Base-by-base conservation (phyloP, 2,888 invertebrate species). In the Digitonthophagus gazella region DNA sequence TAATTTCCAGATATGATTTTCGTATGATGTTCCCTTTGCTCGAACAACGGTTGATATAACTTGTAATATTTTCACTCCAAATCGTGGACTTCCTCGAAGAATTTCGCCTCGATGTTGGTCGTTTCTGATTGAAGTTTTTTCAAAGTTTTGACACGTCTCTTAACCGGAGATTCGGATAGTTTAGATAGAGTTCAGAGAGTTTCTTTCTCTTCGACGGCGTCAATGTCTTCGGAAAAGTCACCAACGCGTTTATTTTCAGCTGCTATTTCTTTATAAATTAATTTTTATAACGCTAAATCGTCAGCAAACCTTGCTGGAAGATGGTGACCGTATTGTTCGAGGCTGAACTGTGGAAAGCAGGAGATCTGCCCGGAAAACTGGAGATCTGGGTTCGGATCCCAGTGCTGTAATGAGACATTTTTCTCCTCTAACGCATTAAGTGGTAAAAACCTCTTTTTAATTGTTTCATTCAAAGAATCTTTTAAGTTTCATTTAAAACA, bases 41-140 rank as follows among this genome's bases (percentile, higher is more conserved):
- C 92, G 83, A 92, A 93, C 58, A 93, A 82, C 1, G 92, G 91
- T 69, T 88, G 87, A 83, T 93, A 96, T 74, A 91, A 83, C 75
- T 89, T 88, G 78, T 93, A 92, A 82, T 95, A 97, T 83, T 93
- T 93, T 85, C 93, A 92, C 84, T 99, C 98, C 66, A 99, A 86
- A 16, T 90, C 90, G 80, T 98, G 97, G 56, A 99, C 93, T 79
- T 97, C 96, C 78, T 92, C 90, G 83, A 97, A 98, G 84, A 98
- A 97, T 79, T 95, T 90, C 0, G 95, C 92, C 83, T 75, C 75
- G 28, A 75, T 71, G 78, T 94, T 89, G 3, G 93, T 92, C 64
- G 92, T 90, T 76, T 93, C 90, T 76, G 93, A 85, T 82, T 97
- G 97, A 1, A 97, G 83, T 74, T 93, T 91, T 80, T 97, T 95